phyloP scores from a whole-genome alignment of 2,113 vertebrate species.

The Delphinus delphis region DNA sequence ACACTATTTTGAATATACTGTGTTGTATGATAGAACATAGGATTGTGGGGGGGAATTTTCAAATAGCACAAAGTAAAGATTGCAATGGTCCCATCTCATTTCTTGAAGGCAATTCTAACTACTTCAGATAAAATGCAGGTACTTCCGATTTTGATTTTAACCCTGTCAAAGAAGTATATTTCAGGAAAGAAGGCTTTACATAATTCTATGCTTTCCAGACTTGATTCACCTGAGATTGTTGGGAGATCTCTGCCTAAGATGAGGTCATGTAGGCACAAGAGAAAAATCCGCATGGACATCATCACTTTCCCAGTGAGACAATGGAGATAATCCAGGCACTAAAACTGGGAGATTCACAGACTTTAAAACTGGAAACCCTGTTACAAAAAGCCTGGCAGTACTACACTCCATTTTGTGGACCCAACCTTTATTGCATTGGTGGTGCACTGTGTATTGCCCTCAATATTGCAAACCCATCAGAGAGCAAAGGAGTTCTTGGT shows the following conservation, averaged over 20 bases:
- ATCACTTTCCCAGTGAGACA: background rate
- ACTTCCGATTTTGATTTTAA: background rate
- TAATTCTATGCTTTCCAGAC: fast-evolving
- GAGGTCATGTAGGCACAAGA: background rate
- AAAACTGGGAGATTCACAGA: background rate
- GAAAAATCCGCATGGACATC: fast-evolving
- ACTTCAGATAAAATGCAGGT: constrained; percentile 45
- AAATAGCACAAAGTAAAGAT: constrained; percentile 37
- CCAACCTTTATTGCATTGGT: background rate
- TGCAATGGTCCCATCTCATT: background rate
- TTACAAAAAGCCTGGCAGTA: background rate
- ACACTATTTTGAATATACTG: constrained; percentile 50
- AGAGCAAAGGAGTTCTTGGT: background rate
- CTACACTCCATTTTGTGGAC: background rate
- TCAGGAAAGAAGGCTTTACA: background rate
- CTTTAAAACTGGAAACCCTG: background rate
- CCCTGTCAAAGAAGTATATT: background rate
- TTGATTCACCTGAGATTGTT: background rate
- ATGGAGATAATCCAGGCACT: background rate
- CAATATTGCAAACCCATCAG: background rate
- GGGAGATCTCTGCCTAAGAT: background rate
- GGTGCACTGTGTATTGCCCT: background rate
- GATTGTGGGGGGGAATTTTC: background rate
- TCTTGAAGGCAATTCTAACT: constrained; percentile 63
- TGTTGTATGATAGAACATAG: background rate